phyloP scores from a whole-genome alignment of 2,888 invertebrate species.

The Yponomeuta malinellus region DNA sequence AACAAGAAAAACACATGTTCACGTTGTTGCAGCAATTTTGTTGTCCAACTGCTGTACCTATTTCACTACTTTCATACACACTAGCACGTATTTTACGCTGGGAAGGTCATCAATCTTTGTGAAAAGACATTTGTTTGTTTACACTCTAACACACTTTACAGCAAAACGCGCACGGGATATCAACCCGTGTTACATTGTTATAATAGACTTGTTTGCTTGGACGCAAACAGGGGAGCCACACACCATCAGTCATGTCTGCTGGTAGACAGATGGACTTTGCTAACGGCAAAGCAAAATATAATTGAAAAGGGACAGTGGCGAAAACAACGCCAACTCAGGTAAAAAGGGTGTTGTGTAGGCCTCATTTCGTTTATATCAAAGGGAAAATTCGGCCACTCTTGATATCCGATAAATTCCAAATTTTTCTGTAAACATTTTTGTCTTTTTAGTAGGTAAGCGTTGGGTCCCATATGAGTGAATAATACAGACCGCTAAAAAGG shows the following conservation, averaged over 20 bases:
- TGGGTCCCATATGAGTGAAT: too few species aligned
- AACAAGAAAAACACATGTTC: background rate
- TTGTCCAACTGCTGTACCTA: background rate
- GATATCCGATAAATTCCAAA: background rate
- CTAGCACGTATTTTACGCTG: constrained; percentile 6
- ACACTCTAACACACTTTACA: background rate
- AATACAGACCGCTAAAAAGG: too few species aligned
- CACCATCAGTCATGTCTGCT: constrained; percentile 7
- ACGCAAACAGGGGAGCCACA: background rate
- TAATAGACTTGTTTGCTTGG: background rate
- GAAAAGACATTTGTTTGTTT: constrained; percentile 2
- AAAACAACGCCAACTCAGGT: background rate
- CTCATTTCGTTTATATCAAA: background rate
- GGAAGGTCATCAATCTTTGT: constrained; percentile 8
- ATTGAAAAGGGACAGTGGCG: constrained; percentile 6
- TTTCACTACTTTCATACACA: background rate
- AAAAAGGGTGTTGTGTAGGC: background rate
- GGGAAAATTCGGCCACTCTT: background rate
- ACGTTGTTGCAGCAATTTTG: background rate
- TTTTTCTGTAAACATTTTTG: too few species aligned
- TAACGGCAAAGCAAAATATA: constrained; percentile 5
- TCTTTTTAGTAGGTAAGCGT: too few species aligned
- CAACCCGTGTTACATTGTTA: background rate
- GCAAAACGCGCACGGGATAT: background rate
- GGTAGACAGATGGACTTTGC: constrained; percentile 3